phyloP scores from a whole-genome alignment of 2,888 invertebrate genomes.

The Aquatica leii region DNA sequence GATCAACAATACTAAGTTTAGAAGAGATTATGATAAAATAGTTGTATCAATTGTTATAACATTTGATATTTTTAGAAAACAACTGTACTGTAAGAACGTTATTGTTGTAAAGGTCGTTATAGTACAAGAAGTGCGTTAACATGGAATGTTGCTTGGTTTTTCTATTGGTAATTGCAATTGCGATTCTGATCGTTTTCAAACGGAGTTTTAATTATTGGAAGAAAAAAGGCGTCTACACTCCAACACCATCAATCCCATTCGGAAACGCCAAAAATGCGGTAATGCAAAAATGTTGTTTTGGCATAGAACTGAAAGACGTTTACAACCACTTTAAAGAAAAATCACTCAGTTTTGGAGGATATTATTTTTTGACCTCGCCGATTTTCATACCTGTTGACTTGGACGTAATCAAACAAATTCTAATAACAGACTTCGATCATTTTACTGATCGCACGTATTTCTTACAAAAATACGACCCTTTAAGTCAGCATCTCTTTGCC shows the following conservation, averaged over 20 bases:
- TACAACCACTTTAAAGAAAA: conserved; percentile 20
- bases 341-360: conserved; percentile 23
- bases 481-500: conserved; percentile 54
- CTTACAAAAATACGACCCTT: conserved; percentile 55
- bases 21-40: too few relatives aligned
- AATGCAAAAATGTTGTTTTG: conserved; percentile 17
- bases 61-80: too few relatives aligned
- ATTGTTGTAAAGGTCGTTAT: too few relatives aligned
- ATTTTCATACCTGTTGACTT: conserved; percentile 49
- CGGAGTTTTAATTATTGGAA: not conserved
- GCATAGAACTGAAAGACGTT: not conserved
- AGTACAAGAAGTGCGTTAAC: too few relatives aligned
- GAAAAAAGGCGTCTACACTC: not conserved
- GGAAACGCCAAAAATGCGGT: conserved; percentile 1
- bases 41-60: too few relatives aligned
- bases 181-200: too few relatives aligned
- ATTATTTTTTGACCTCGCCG: conserved; percentile 23
- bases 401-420: conserved; percentile 57
- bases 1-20: too few relatives aligned
- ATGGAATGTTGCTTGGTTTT: too few relatives aligned
- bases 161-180: too few relatives aligned
- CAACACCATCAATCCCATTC: not conserved
- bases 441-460: conserved; percentile 59
- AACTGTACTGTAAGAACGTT: too few relatives aligned
- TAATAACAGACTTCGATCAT: conserved; percentile 59